Percentiles rank a stretch among this genome's conserved stretches.
Conservation (phyloP, 2,113 vertebrate species). For the Phylloscopus whistleri region DNA sequence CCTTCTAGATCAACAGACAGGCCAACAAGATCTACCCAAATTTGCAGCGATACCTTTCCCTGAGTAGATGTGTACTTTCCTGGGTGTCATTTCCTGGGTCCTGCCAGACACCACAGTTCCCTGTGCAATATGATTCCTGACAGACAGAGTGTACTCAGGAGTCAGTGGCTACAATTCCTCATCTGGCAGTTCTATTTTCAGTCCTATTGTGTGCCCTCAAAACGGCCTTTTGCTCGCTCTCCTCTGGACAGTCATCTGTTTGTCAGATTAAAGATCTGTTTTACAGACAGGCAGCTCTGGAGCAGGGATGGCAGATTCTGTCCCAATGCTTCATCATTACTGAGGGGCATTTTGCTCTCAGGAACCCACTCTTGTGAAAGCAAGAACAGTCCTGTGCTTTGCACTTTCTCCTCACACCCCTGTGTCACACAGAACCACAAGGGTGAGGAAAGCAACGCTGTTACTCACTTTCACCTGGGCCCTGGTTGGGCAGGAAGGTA, state of each 20-base stretch:
- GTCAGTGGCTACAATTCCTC: background rate
- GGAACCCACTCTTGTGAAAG: background rate
- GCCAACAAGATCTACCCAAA: background rate
- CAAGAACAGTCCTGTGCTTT: background rate
- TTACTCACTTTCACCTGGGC: accelerated
- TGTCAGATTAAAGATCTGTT: background rate
- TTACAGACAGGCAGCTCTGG: background rate
- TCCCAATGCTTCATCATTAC: background rate
- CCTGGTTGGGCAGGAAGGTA: background rate
- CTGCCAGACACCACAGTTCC: background rate
- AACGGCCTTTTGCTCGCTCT: background rate
- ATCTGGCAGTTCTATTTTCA: background rate
- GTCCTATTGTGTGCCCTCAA: background rate
- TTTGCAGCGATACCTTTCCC: background rate
- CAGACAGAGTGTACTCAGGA: background rate
- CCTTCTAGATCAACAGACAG: background rate
- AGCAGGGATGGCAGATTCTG: background rate
- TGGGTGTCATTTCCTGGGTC: background rate
- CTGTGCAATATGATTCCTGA: background rate
- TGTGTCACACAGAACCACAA: background rate
- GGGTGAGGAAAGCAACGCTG: background rate
- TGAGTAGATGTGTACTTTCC: background rate
- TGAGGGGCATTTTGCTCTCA: background rate
- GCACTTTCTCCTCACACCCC: background rate
- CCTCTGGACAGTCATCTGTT: background rate